Evolutionary conservation across 2,797 vertebrate species (phyloP).

Genomic region (Synaphobranchus kaupii): DNA sequence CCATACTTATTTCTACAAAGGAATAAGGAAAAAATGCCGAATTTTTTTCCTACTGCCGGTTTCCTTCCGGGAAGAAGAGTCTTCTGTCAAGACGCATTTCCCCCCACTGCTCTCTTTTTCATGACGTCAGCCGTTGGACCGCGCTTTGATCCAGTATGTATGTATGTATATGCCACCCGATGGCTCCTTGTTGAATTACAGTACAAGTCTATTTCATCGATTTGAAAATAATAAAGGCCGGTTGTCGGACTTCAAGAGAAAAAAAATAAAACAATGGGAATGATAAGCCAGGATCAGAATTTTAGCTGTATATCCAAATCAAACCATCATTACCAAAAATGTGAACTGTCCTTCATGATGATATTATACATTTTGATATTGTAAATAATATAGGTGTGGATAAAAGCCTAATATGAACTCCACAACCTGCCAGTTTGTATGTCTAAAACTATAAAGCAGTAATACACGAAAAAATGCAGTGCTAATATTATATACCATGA

Average conservation of each 20-base stretch:
- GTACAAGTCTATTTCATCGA: background rate
- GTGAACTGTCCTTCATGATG: background rate
- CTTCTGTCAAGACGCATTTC: background rate
- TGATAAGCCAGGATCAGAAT: no score
- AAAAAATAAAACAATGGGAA: no score
- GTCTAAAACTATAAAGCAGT: background rate
- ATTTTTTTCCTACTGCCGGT: background rate
- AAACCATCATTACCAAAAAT: background rate
- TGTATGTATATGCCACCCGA: conserved; percentile 5
- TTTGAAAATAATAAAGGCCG: background rate
- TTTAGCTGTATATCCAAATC: background rate
- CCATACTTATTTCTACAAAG: conserved; percentile 1
- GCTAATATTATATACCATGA: background rate
- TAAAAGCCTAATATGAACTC: no score
- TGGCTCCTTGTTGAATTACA: conserved; percentile 11
- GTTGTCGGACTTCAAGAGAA: background rate
- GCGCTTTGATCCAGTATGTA: background rate
- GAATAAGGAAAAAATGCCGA: background rate
- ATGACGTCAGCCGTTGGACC: background rate
- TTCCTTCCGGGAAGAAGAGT: conserved; percentile 19
- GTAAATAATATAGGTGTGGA: no score
- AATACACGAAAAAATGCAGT: background rate
- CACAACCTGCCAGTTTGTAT: no score
- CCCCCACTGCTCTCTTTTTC: background rate
- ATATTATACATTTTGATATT: no score